A percentile compares a stretch with the other conserved stretches of the same genome.
phyloP scores from a whole-genome alignment of 2,888 invertebrate species.

The Heterodera filipjevi region DNA sequence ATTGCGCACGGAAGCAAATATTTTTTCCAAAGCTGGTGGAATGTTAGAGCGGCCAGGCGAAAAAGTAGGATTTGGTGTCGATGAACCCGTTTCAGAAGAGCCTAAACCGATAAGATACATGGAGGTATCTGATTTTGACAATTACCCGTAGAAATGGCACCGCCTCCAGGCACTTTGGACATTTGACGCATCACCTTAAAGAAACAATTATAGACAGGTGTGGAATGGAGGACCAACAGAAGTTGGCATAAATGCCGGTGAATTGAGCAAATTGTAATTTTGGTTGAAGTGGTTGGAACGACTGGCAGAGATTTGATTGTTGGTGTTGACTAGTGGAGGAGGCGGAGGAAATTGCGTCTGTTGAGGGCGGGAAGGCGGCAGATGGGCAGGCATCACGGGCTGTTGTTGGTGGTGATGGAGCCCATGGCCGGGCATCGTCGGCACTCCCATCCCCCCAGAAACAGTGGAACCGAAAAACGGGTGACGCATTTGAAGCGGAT shows the following conservation, averaged over 20 bases:
- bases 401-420: neutral
- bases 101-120: neutral
- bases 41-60: neutral
- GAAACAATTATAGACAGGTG: neutral
- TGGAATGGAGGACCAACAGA: constrained; percentile 10
- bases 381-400: neutral
- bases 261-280: constrained; percentile 23
- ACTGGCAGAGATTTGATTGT: neutral
- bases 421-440: constrained; percentile 5
- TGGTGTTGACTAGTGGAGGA: constrained; percentile 15
- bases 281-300: constrained; percentile 17
- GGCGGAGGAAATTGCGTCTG: constrained; percentile 10
- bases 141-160: neutral
- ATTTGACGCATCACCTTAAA: constrained; percentile 32
- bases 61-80: neutral
- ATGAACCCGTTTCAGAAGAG: neutral
- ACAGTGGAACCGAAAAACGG: neutral
- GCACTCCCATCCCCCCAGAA: constrained; percentile 2
- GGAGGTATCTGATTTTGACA: neutral
- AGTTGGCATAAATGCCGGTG: constrained; percentile 32
- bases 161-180: constrained; percentile 29
- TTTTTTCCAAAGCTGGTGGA: constrained; percentile 17
- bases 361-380: constrained; percentile 13
- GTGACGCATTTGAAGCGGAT: neutral
- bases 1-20: constrained; percentile 15